Evolutionary conservation across 2,797 vertebrate species (phyloP).

Genomic region (Spinibarbus caldwelli): DNA sequence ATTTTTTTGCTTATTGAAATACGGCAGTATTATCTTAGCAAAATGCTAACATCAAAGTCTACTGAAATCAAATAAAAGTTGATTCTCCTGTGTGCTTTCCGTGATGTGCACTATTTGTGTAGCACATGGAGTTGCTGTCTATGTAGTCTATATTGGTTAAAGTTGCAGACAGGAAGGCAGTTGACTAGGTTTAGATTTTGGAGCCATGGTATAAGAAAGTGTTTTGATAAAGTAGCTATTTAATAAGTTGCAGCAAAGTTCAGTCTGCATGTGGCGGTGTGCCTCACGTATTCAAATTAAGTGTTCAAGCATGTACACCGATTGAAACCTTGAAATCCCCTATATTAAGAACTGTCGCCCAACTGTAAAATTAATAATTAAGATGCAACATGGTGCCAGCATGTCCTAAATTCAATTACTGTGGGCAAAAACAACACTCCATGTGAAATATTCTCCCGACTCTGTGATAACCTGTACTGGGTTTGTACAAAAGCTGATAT

Average conservation of each 20-base stretch:
- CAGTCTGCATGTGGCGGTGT: no score
- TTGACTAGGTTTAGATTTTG: neutral
- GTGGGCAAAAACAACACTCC: conserved; percentile 51
- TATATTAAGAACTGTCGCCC: conserved; percentile 7
- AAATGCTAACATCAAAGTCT: neutral
- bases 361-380: conserved; percentile 54
- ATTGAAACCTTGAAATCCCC: conserved; percentile 4
- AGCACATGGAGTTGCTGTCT: neutral
- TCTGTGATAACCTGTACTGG: neutral
- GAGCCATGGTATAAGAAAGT: neutral
- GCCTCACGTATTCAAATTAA: neutral
- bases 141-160: neutral
- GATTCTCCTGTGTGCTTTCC: neutral
- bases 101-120: neutral
- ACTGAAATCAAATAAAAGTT: neutral
- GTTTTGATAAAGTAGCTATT: neutral
- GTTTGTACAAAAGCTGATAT: neutral
- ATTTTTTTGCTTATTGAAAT: neutral
- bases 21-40: neutral
- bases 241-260: no score
- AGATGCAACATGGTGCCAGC: conserved; percentile 59
- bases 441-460: conserved; percentile 51
- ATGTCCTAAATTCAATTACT: conserved; percentile 70
- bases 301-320: neutral
- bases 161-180: neutral